These are phyloP conservation scores for Drosophila gaucha DNA, from an alignment of 2,888 invertebrate genomes.

Conservation along the genomic window DNA sequence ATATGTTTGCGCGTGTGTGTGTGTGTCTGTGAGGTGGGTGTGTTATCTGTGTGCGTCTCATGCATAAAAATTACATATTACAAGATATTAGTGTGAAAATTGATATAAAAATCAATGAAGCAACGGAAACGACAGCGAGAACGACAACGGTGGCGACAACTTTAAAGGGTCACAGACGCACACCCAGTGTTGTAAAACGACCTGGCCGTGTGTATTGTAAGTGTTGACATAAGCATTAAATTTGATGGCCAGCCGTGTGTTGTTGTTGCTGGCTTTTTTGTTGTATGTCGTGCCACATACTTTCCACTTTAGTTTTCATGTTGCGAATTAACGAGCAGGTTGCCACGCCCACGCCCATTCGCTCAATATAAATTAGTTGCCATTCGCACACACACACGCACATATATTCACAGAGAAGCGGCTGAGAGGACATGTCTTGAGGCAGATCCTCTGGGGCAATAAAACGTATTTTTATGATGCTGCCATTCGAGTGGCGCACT, in stretches of 20 bases:
- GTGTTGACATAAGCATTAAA: slow-evolving; percentile 80
- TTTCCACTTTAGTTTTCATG: slow-evolving; percentile 78
- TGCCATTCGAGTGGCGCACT: slow-evolving; percentile 69
- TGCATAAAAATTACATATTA: slow-evolving; percentile 79
- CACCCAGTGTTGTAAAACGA: slow-evolving; percentile 55
- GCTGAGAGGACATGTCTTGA: slow-evolving; percentile 61
- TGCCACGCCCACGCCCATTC: slow-evolving; percentile 37
- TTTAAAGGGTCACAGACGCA: slow-evolving; percentile 70
- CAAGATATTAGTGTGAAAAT: slow-evolving; percentile 80
- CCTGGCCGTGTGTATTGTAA: slow-evolving; percentile 64
- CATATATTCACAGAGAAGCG: slow-evolving; percentile 32
- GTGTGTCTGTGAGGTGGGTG: slow-evolving; percentile 1
- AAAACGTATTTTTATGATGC: slow-evolving; percentile 78
- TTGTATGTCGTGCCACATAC: slow-evolving; percentile 47
- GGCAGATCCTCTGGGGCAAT: slow-evolving; percentile 70
- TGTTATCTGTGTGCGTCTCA: slow-evolving; percentile 51
- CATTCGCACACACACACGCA: slow-evolving; percentile 32
- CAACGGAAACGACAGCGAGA: slow-evolving; percentile 37
- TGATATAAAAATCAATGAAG: slow-evolving; percentile 80
- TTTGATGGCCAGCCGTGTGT: slow-evolving; percentile 63
- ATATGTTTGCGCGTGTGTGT: slow-evolving; percentile 2
- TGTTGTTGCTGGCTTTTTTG: slow-evolving; percentile 13
- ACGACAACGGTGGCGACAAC: slow-evolving; percentile 36
- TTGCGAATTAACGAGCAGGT: slow-evolving; percentile 74
- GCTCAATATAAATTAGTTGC: slow-evolving; percentile 62